These are phyloP conservation scores for Etheostoma perlongum DNA, from an alignment of 2,797 vertebrate species.

Conservation along the genomic window DNA sequence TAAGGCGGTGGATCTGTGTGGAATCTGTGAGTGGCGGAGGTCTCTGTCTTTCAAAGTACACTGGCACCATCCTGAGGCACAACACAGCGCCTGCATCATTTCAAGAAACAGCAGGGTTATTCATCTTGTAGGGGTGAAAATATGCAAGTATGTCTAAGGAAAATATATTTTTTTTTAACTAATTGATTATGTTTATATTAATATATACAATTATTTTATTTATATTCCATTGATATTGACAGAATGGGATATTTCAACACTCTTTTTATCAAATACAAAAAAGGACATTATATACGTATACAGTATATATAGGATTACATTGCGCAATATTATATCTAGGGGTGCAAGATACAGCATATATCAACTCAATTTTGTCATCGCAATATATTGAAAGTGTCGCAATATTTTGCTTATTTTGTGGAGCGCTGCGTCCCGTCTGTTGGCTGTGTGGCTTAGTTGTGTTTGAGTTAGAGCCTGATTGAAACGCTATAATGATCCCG, in stretches of 20 bases:
- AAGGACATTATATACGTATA: not conserved
- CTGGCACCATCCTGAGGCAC: constrained; percentile 76
- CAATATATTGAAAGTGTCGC: too few species aligned
- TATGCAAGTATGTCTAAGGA: not conserved
- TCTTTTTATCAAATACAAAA: not conserved
- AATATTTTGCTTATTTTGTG: too few species aligned
- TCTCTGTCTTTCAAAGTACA: constrained; percentile 66
- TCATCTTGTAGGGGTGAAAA: not conserved
- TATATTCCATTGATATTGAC: not conserved
- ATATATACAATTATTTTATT: not conserved
- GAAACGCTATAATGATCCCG: too few species aligned
- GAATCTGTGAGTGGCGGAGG: constrained; percentile 10
- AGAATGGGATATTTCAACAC: not conserved
- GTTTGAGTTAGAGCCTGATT: too few species aligned
- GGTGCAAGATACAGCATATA: too few species aligned
- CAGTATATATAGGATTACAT: too few species aligned
- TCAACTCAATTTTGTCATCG: too few species aligned
- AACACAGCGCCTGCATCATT: constrained; percentile 42
- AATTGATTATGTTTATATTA: not conserved
- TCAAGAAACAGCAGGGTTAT: not conserved
- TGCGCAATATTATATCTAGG: too few species aligned
- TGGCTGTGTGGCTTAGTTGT: too few species aligned
- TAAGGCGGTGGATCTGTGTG: constrained; percentile 26
- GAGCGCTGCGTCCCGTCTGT: too few species aligned
- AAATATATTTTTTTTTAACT: not conserved